Evolutionary conservation across 1,140 invertebrate species (phyloP).

Genomic region (Cydia pomonella): DNA sequence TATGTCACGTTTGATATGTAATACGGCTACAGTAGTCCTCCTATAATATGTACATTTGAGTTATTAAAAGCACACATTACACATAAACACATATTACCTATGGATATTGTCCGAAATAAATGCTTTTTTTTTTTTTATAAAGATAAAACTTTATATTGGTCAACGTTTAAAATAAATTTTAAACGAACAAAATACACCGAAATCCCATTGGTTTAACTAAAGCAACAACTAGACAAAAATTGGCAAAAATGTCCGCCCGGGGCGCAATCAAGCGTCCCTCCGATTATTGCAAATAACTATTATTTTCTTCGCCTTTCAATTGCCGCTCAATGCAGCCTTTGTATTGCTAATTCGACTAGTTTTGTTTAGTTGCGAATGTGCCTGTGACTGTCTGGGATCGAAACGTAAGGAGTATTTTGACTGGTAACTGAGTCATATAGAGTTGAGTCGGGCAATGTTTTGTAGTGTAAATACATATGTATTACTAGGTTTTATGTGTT

Average conservation of each 20-base stretch:
- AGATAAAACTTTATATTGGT: too few species aligned
- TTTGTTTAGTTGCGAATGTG: constrained; percentile 57
- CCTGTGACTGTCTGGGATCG: constrained; percentile 22
- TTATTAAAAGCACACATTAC: too few species aligned
- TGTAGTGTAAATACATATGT: too few species aligned
- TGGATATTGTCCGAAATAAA: too few species aligned
- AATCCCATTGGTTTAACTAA: constrained; percentile 4
- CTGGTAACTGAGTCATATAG: background rate
- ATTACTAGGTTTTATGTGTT: too few species aligned
- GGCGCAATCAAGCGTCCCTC: constrained; percentile 78
- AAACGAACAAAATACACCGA: background rate
- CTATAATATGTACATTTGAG: too few species aligned
- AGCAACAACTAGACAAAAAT: constrained; percentile 54
- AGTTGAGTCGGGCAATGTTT: too few species aligned
- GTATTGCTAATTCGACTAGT: constrained; percentile 78
- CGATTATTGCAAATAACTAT: constrained; percentile 81
- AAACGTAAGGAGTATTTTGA: background rate
- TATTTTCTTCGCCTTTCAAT: constrained; percentile 78
- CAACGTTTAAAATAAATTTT: background rate
- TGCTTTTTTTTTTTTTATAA: too few species aligned
- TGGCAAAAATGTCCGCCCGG: constrained; percentile 66
- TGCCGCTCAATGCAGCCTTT: constrained; percentile 71
- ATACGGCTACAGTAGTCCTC: too few species aligned
- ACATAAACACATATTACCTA: too few species aligned
- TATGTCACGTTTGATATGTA: too few species aligned